phyloP scores from a whole-genome alignment of 37 sponge, comb jelly and placozoan genomes.

The Petrosia ficiformis region DNA sequence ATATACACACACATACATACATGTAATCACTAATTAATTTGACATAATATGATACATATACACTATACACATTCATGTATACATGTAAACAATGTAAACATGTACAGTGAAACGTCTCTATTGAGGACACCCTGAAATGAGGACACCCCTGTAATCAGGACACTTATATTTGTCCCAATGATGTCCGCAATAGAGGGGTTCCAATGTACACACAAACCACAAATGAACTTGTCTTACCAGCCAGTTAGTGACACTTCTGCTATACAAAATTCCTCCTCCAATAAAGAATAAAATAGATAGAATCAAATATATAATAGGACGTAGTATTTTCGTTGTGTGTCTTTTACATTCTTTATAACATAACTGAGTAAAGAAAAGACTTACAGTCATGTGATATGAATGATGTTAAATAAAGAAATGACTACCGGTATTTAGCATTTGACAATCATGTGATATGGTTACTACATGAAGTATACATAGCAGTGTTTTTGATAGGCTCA shows the following conservation, averaged over 20 bases:
- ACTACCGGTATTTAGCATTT: no score
- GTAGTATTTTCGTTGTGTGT: neutral
- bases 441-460: no score
- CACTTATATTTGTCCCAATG: no score
- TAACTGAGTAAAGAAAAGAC: neutral
- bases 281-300: slow-evolving; percentile 27
- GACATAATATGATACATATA: neutral
- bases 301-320: slow-evolving; percentile 26
- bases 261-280: neutral
- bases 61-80: no score
- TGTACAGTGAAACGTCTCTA: no score
- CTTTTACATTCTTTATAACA: slow-evolving; percentile 14
- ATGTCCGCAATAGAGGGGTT: neutral
- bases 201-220: no score
- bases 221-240: slow-evolving; percentile 7
- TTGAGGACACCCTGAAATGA: no score
- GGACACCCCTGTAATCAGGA: no score
- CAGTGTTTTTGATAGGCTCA: no score
- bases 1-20: no score
- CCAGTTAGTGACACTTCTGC: neutral
- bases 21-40: neutral
- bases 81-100: neutral
- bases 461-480: no score
- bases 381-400: neutral
- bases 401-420: no score